Percentiles rank a stretch among this genome's conserved stretches.
Evolutionary conservation across 2,888 invertebrate species (phyloP).

Genomic region (Gortyna flavago): DNA sequence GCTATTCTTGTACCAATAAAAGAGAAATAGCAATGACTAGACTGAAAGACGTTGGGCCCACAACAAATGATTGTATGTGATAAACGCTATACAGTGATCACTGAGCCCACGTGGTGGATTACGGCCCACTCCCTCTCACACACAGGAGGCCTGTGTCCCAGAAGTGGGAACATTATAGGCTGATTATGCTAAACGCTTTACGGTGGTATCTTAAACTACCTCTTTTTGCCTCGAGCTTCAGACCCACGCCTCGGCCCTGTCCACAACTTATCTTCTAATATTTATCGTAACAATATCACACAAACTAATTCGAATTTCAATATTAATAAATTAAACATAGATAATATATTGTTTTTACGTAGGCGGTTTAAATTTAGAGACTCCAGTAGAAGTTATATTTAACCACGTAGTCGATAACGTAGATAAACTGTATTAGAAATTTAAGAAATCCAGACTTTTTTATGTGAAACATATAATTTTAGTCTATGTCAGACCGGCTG

Average conservation of each 20-base stretch:
- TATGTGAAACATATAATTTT: not conserved
- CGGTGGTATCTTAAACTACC: conserved; percentile 61
- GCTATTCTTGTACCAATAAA: not conserved
- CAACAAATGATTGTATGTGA: not conserved
- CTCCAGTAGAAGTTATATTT: not conserved
- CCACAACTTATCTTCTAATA: conserved; percentile 77
- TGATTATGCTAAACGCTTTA: conserved; percentile 7
- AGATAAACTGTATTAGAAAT: not conserved
- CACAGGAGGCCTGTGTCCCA: not conserved
- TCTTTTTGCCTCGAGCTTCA: conserved; percentile 73
- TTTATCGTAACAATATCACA: conserved; percentile 52
- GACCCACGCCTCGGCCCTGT: conserved; percentile 75
- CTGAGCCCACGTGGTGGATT: too few species aligned
- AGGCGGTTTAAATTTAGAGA: too few species aligned
- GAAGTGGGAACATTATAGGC: not conserved
- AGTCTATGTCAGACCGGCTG: not conserved
- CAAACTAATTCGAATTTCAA: conserved; percentile 39
- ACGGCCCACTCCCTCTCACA: not conserved
- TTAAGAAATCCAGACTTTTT: not conserved
- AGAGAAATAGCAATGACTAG: not conserved
- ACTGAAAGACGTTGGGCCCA: not conserved
- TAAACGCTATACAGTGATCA: not conserved
- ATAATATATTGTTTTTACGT: not conserved
- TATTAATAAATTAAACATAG: not conserved
- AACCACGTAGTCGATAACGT: not conserved